These are phyloP conservation scores for Brachionus rubens DNA, from an alignment of 1,140 invertebrate species.

Conservation along the genomic window DNA sequence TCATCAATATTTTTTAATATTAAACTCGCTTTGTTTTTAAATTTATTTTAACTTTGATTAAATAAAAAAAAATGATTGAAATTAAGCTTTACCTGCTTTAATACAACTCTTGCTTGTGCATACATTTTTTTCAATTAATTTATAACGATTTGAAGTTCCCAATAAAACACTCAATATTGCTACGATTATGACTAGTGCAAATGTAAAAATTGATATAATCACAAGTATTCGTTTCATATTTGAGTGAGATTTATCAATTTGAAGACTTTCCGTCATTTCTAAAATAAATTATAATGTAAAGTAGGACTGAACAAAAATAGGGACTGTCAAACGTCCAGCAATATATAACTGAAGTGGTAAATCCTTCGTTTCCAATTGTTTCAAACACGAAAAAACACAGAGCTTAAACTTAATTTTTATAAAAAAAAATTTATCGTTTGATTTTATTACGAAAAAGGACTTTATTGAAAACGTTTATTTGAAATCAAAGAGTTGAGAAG, in stretches of 20 bases:
- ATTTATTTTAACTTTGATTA: too few relatives aligned
- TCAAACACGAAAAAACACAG: too few relatives aligned
- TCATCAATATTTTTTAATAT: slow-evolving; percentile 43
- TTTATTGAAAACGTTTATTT: too few relatives aligned
- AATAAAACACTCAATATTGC: not conserved
- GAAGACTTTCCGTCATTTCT: slow-evolving; percentile 1
- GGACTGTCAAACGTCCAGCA: too few relatives aligned
- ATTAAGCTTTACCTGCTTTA: slow-evolving; percentile 3
- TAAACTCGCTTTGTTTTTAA: slow-evolving; percentile 10
- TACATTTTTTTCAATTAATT: not conserved
- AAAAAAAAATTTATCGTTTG: too few relatives aligned
- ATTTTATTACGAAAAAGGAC: too few relatives aligned
- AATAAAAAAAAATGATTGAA: too few relatives aligned
- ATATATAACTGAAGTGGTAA: too few relatives aligned
- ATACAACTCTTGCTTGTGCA: slow-evolving; percentile 28
- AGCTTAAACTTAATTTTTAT: too few relatives aligned
- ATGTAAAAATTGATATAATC: not conserved
- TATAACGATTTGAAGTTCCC: not conserved
- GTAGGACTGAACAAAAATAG: not conserved
- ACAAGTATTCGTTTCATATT: slow-evolving; percentile 34
- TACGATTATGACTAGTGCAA: not conserved
- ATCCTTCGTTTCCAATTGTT: too few relatives aligned
- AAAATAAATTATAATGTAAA: not conserved
- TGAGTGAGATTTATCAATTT: slow-evolving; percentile 7
- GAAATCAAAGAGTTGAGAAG: too few relatives aligned